Evolutionary conservation across 2,113 vertebrate genomes (phyloP).

Genomic region (Nanorana parkeri): DNA sequence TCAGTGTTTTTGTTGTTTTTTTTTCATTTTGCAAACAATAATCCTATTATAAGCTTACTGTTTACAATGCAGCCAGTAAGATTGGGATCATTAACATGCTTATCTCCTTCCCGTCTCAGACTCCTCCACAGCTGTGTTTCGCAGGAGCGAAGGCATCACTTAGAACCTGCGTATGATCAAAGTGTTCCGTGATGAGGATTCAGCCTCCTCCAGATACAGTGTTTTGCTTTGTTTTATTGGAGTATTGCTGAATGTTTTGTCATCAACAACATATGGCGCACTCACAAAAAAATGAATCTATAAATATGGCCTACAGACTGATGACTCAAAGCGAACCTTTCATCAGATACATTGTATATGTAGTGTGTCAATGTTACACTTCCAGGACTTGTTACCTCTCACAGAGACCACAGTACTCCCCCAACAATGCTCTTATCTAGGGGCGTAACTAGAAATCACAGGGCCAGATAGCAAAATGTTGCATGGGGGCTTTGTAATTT

Average conservation of each 20-base stretch:
- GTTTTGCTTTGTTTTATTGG: neutral
- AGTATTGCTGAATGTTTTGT: neutral
- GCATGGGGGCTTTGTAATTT: no score
- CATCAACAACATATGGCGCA: neutral
- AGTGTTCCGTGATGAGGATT: slow-evolving; percentile 26
- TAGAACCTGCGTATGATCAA: slow-evolving; percentile 45
- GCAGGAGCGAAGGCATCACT: slow-evolving; percentile 6
- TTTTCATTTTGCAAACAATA: slow-evolving; percentile 65
- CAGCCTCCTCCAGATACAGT: neutral
- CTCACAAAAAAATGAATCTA: neutral
- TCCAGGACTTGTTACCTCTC: no score
- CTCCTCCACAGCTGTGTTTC: slow-evolving; percentile 45
- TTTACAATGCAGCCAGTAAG: slow-evolving; percentile 47
- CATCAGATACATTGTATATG: no score
- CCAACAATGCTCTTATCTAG: no score
- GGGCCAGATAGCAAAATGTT: no score
- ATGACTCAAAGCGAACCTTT: no score
- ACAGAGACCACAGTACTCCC: no score
- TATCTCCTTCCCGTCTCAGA: slow-evolving; percentile 7
- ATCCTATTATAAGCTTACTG: slow-evolving; percentile 64
- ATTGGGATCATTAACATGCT: slow-evolving; percentile 55
- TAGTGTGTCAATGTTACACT: no score
- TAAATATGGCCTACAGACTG: no score
- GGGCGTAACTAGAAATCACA: no score
- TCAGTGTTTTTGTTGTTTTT: slow-evolving; percentile 60